Evolutionary conservation across 2,888 invertebrate genomes (phyloP), one percentile per base, ranked within the genome.

Genomic region (Napeogenes sylphis): DNA sequence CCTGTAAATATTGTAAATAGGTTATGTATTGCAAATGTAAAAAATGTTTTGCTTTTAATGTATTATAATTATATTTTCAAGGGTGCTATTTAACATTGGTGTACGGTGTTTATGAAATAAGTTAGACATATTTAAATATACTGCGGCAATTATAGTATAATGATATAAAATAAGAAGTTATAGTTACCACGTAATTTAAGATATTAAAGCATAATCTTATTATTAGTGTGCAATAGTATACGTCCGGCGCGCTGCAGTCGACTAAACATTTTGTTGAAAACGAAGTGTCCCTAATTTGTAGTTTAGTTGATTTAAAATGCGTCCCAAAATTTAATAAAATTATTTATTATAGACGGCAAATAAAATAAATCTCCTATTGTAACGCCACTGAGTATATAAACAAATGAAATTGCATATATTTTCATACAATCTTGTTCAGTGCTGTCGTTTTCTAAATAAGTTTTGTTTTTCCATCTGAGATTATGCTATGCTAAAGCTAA

Each of bases 1-100:
- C 76, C 55, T 85, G 83, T 85, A 84, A 74, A 85, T 82, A 82
- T 63, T 88, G 84, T 87, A 85, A 73, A 85, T 85, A 86, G 69
- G 30, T 51, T 51, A 30, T 51, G 21, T 68, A 73, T 69, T 62
- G 68, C 65, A 69, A 72, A 68, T 75, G 75, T 77, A 76, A 70
- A 76, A 76, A 75, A 72, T 75, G 77, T 79, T 73, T 82, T 72
- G 88, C 88, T 87, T 87, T 88, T 83, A 82, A 76, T 85, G 84
- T 88, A 84, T 79, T 79, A 51, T 47, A 47, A 47, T 51, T 42
- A 82, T 86, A 86, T 85, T 84, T 78, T 83, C 79, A 89, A 85
- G 89, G 90, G 90, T 90, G 90, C 90, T 90, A 90, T 87, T 86
- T 85, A 85, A 83, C 71, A 80, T 82, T 79, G 89, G 87, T 88